Evolutionary conservation across 2,113 vertebrate species (phyloP).

Genomic region (Lophura nycthemera): DNA sequence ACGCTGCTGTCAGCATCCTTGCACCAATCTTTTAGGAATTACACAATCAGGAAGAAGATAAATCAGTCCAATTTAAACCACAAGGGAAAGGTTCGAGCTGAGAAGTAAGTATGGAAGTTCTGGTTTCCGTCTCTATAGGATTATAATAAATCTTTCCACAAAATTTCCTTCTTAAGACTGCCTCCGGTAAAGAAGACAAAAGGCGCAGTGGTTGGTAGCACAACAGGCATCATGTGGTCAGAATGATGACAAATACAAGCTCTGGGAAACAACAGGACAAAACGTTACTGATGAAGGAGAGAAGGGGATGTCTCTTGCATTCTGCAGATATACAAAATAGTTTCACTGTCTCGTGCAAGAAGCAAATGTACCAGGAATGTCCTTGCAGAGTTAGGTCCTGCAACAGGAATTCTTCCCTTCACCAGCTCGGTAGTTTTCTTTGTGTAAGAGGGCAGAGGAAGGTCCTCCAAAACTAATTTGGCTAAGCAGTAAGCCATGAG

Average conservation of each 20-base stretch:
- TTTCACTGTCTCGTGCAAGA: constrained; percentile 8
- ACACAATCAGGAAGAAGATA: not conserved
- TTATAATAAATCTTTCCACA: not conserved
- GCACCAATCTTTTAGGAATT: not conserved
- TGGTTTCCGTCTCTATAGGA: not conserved
- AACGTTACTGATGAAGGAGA: not conserved
- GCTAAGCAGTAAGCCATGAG: not conserved
- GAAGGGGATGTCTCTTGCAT: not conserved
- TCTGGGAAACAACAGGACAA: not conserved
- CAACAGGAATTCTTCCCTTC: not conserved
- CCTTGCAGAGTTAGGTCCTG: not conserved
- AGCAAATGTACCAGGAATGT: not conserved
- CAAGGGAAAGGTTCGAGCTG: not conserved
- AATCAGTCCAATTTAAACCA: not conserved
- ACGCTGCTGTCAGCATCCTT: not conserved
- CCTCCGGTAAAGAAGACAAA: constrained; percentile 4
- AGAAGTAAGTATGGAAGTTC: not conserved
- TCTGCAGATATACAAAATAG: constrained; percentile 2
- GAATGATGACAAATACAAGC: not conserved
- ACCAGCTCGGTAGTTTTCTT: constrained; percentile 26
- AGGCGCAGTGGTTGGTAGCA: not conserved
- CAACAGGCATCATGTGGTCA: constrained; percentile 11
- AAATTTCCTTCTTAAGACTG: not conserved
- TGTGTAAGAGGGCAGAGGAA: not conserved
- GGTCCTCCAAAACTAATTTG: constrained; percentile 6